Conservation (phyloP, 2,113 vertebrate species). For the Dasyprocta punctata region DNA sequence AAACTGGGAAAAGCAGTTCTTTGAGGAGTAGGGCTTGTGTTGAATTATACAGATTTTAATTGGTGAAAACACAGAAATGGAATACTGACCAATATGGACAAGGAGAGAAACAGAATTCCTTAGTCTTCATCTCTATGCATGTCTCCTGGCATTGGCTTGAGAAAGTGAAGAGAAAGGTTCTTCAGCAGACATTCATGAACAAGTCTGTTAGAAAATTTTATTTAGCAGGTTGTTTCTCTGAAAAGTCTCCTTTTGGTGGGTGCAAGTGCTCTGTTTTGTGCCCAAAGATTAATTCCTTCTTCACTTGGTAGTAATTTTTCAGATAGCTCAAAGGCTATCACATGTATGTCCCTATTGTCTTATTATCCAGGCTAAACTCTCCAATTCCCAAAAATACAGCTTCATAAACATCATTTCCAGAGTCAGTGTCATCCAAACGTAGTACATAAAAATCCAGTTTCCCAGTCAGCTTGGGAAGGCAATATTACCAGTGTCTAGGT, state of each 20-base stretch:
- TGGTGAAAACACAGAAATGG: background rate
- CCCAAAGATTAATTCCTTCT: background rate
- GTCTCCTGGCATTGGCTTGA: background rate
- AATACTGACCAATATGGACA: background rate
- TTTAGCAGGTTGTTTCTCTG: background rate
- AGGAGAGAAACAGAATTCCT: background rate
- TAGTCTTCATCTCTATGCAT: background rate
- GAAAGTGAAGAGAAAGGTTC: background rate
- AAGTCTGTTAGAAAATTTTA: background rate
- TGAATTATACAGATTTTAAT: background rate
- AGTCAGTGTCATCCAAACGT: background rate
- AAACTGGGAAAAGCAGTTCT: background rate
- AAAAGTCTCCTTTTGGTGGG: background rate
- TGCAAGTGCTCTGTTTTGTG: background rate
- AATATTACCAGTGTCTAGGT: background rate
- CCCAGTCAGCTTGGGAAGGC: background rate
- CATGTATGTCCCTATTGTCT: background rate
- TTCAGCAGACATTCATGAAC: background rate
- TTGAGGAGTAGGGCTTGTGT: background rate
- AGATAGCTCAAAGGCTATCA: background rate
- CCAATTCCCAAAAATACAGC: background rate
- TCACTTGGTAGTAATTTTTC: background rate
- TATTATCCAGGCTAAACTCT: background rate
- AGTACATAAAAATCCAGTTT: background rate
- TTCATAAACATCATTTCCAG: background rate